A percentile compares a stretch with the other conserved stretches of the same genome.
phyloP scores from a whole-genome alignment of 2,888 invertebrate species.

The Patella caerulea region DNA sequence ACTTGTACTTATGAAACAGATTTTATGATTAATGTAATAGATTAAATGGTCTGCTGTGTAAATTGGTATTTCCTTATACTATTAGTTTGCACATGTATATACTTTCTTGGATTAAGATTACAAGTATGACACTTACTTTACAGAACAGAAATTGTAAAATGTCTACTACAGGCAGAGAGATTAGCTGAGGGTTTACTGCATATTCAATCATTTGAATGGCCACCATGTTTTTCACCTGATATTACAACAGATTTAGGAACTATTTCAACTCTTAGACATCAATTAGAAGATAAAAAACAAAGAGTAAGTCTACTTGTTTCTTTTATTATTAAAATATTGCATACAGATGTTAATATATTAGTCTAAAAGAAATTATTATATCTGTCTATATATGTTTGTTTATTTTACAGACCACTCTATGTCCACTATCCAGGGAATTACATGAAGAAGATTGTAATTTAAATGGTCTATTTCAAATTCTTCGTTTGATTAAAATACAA shows the following conservation, averaged over 20 bases:
- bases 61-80: too few relatives aligned
- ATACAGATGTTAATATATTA: neutral
- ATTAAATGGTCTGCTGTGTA: too few relatives aligned
- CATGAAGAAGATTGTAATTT: constrained; percentile 55
- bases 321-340: neutral
- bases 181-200: constrained; percentile 59
- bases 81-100: too few relatives aligned
- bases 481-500: constrained; percentile 54
- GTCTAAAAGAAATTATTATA: neutral
- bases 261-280: constrained; percentile 49
- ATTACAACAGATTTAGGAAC: constrained; percentile 47
- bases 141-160: constrained; percentile 53
- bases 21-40: too few relatives aligned
- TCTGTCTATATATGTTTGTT: neutral
- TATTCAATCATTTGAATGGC: constrained; percentile 66
- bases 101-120: too few relatives aligned
- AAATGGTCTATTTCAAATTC: constrained; percentile 49
- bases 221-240: constrained; percentile 54
- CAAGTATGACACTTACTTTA: neutral
- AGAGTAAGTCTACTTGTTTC: constrained; percentile 38
- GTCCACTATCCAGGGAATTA: constrained; percentile 54
- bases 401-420: constrained; percentile 46
- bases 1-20: too few relatives aligned
- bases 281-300: constrained; percentile 54
- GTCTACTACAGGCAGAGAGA: constrained; percentile 49